Evolutionary conservation across 2,888 invertebrate genomes (phyloP).

Genomic region (Lithodes maja): DNA sequence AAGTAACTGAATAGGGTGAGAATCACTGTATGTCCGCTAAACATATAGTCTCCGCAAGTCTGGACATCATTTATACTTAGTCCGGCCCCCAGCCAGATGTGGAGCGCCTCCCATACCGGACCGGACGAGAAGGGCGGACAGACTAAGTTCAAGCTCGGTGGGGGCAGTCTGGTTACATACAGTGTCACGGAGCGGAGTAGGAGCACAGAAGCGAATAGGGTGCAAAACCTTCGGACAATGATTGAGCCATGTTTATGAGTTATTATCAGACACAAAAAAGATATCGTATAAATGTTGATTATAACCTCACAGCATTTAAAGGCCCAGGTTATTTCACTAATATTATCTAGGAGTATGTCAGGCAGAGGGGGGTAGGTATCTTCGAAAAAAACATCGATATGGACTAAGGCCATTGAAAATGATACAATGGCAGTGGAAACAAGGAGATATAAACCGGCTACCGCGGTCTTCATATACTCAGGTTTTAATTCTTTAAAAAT

Average conservation of each 20-base stretch:
- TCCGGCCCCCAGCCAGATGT: neutral
- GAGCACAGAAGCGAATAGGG: neutral
- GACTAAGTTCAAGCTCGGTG: neutral
- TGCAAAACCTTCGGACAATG: neutral
- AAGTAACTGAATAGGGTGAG: constrained; percentile 98
- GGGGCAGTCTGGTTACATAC: neutral
- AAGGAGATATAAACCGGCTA: no score
- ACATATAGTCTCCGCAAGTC: constrained; percentile 99
- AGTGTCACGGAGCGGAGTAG: neutral
- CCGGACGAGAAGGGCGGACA: neutral
- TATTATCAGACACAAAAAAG: no score
- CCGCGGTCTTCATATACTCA: no score
- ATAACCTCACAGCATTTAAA: no score
- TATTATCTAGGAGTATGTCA: no score
- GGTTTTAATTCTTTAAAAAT: no score
- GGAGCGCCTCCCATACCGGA: neutral
- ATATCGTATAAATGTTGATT: no score
- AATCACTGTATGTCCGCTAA: constrained; percentile 98
- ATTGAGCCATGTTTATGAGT: neutral
- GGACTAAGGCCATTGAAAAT: no score
- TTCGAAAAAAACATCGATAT: no score
- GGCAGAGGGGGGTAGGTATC: no score
- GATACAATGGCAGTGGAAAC: no score
- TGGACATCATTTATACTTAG: constrained; percentile 82
- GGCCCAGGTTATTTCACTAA: no score